phyloP scores from a whole-genome alignment of 2,797 vertebrate species.

The Catostomus latipinnis region DNA sequence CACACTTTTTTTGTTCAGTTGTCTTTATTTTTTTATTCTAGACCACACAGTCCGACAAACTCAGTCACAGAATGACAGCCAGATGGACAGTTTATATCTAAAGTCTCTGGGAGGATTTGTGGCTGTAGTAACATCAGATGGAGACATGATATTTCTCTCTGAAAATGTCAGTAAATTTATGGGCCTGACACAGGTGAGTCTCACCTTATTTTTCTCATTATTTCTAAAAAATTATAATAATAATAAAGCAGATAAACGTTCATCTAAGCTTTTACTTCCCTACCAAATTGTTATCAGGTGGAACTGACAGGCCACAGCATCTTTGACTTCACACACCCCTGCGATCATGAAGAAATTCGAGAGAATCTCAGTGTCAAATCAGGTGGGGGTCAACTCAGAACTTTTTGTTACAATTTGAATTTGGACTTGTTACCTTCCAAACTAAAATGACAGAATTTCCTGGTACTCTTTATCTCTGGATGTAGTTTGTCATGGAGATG shows the following conservation, averaged over 20 bases:
- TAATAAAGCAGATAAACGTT: neutral
- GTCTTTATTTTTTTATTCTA: constrained; percentile 35
- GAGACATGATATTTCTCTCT: constrained; percentile 88
- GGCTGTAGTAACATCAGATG: constrained; percentile 84
- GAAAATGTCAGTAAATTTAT: constrained; percentile 88
- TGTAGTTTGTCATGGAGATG: constrained; percentile 18
- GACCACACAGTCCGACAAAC: constrained; percentile 35
- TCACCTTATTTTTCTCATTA: neutral
- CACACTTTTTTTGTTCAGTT: neutral
- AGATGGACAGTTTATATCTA: constrained; percentile 68
- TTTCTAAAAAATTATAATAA: neutral
- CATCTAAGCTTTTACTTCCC: neutral
- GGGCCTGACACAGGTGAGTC: constrained; percentile 86
- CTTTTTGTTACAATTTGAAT: neutral
- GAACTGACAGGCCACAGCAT: constrained; percentile 88
- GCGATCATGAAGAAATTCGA: constrained; percentile 87
- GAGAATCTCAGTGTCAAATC: constrained; percentile 84
- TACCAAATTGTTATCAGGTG: constrained; percentile 70
- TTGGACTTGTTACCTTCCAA: neutral
- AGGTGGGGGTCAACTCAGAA: constrained; percentile 30
- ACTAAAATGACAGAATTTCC: neutral
- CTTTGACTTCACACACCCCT: constrained; percentile 89
- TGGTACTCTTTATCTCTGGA: constrained; percentile 35
- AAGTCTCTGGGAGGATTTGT: constrained; percentile 88
- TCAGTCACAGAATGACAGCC: constrained; percentile 12